phyloP scores from a whole-genome alignment of 2,888 invertebrate genomes.

The Barypeithes pellucidus region DNA sequence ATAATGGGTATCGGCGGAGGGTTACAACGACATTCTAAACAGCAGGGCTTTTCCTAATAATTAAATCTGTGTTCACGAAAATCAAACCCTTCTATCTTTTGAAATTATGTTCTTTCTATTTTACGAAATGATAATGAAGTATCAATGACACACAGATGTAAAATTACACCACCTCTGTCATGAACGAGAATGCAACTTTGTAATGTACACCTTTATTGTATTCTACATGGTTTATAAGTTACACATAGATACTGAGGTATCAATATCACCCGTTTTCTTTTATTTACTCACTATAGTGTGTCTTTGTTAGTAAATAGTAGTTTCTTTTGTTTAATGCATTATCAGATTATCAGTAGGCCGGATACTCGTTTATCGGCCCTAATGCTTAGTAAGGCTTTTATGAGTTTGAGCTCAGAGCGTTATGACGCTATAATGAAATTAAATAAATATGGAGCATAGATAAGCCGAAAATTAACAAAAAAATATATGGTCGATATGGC shows the following conservation, averaged over 20 bases:
- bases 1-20: no score
- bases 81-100: no score
- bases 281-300: conserved; percentile 15
- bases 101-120: no score
- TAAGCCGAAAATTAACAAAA: no score
- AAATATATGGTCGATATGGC: no score
- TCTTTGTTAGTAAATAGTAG: conserved; percentile 26
- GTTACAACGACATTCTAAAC: no score
- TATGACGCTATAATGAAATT: not conserved
- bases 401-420: not conserved
- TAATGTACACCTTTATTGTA: conserved; percentile 4
- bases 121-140: no score
- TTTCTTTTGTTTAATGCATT: conserved; percentile 45
- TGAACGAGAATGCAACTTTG: not conserved
- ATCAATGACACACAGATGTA: not conserved
- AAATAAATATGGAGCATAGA: no score
- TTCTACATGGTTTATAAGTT: conserved; percentile 6
- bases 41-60: no score
- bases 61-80: no score
- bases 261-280: conserved; percentile 1
- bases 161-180: not conserved
- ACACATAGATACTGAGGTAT: not conserved
- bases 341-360: conserved; percentile 35
- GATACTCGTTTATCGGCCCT: conserved; percentile 44
- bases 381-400: conserved; percentile 19